Conservation (phyloP, 1,140 invertebrate genomes). For the Aphidius ervi region DNA sequence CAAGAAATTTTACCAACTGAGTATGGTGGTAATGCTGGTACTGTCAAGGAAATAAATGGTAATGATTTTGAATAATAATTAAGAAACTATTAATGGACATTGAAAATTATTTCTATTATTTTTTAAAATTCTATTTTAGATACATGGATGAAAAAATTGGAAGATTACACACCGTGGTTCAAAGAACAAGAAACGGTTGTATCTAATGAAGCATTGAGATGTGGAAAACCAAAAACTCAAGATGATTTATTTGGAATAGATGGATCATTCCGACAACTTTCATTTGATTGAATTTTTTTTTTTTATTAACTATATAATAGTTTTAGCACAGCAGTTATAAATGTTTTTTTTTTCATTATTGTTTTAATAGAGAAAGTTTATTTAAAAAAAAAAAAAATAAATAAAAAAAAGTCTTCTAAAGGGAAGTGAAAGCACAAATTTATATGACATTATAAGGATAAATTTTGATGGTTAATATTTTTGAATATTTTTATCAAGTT, state of each 20-base stretch:
- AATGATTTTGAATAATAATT: slow-evolving; percentile 23
- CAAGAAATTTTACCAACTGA: slow-evolving; percentile 74
- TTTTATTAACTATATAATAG: slow-evolving; percentile 7
- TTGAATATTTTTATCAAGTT: too few relatives aligned
- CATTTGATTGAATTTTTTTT: slow-evolving; percentile 61
- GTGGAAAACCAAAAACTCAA: slow-evolving; percentile 72
- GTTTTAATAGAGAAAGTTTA: not conserved
- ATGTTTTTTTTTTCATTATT: not conserved
- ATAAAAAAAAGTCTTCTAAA: too few relatives aligned
- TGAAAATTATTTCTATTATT: slow-evolving; percentile 17
- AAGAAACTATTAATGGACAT: slow-evolving; percentile 3
- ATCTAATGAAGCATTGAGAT: slow-evolving; percentile 69
- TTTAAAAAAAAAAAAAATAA: too few relatives aligned
- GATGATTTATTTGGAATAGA: slow-evolving; percentile 79
- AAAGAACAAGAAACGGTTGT: slow-evolving; percentile 66
- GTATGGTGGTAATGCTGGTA: slow-evolving; percentile 72
- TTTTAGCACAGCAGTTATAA: not conserved
- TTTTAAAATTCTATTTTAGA: slow-evolving; percentile 50
- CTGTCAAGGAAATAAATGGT: slow-evolving; percentile 68
- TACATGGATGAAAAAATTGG: slow-evolving; percentile 68
- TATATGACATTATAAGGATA: too few relatives aligned
- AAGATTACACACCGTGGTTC: slow-evolving; percentile 73
- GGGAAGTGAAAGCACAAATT: too few relatives aligned
- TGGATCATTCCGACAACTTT: slow-evolving; percentile 73
- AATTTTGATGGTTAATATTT: too few relatives aligned